Conservation (phyloP, 1,140 invertebrate genomes). For the Condylostylus longicornis region DNA sequence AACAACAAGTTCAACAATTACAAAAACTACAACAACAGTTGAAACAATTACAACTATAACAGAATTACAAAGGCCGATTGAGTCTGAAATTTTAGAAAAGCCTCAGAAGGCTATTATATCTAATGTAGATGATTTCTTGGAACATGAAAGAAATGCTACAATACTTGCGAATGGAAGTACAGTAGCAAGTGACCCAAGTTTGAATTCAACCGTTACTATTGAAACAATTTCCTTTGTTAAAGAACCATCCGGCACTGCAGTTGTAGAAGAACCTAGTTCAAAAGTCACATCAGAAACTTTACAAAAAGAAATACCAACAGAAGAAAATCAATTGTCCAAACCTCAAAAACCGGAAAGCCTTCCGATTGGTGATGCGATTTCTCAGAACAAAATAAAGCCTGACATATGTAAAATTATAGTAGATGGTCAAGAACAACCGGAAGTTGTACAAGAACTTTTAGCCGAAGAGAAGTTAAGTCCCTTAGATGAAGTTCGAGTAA, state of each 20-base stretch:
- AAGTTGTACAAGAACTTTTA: constrained; percentile 46
- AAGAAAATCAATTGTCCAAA: constrained; percentile 11
- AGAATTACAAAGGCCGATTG: no score
- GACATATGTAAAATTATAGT: constrained; percentile 49
- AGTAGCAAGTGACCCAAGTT: background rate
- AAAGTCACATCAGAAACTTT: no score
- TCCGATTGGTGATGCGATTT: constrained; percentile 53
- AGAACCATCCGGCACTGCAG: constrained; percentile 13
- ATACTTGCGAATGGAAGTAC: no score
- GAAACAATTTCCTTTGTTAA: constrained; percentile 10
- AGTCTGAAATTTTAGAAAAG: no score
- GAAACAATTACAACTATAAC: constrained; percentile 16
- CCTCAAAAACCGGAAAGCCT: constrained; percentile 24
- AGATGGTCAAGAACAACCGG: constrained; percentile 38
- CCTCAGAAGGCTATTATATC: no score
- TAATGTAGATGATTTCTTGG: no score
- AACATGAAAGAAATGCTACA: no score
- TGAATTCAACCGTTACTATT: background rate
- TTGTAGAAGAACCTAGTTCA: no score
- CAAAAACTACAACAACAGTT: constrained; percentile 15
- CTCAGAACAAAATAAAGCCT: constrained; percentile 54
- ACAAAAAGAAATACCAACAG: constrained; percentile 1
- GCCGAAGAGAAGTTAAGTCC: constrained; percentile 48
- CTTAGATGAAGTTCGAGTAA: constrained; percentile 46
- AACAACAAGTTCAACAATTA: constrained; percentile 5